These are phyloP conservation scores for Euglossa dilemma DNA, from an alignment of 1,140 invertebrate genomes.

Conservation along the genomic window DNA sequence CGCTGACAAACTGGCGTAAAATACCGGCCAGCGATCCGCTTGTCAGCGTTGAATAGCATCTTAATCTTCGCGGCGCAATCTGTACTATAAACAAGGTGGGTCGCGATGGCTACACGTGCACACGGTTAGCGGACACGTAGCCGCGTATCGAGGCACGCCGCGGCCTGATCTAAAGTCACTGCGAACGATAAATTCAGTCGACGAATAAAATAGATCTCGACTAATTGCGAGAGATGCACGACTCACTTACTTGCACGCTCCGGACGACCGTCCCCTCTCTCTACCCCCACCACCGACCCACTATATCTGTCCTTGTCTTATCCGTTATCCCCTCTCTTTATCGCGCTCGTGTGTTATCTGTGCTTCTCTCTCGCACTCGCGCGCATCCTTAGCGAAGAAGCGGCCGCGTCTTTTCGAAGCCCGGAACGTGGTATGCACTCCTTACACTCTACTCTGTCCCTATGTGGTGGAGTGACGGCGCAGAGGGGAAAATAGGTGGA, in stretches of 20 bases:
- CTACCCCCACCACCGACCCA: not conserved
- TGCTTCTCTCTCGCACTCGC: slow-evolving; percentile 24
- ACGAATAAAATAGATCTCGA: slow-evolving; percentile 81
- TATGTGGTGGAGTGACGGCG: slow-evolving; percentile 21
- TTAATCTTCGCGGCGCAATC: slow-evolving; percentile 75
- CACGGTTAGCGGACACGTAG: slow-evolving; percentile 29
- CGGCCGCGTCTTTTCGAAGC: slow-evolving; percentile 54
- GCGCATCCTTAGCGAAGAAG: slow-evolving; percentile 27
- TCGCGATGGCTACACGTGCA: slow-evolving; percentile 42
- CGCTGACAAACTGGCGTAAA: slow-evolving; percentile 39
- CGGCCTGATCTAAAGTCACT: slow-evolving; percentile 77
- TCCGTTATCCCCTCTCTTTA: slow-evolving; percentile 5
- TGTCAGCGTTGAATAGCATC: slow-evolving; percentile 73
- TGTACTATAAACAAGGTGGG: slow-evolving; percentile 77
- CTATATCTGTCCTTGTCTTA: not conserved
- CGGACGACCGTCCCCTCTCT: not conserved
- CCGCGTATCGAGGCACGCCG: slow-evolving; percentile 54
- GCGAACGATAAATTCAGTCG: slow-evolving; percentile 79
- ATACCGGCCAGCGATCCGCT: slow-evolving; percentile 48
- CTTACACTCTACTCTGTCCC: slow-evolving; percentile 51
- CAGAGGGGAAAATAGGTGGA: slow-evolving; percentile 32
- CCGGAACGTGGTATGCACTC: slow-evolving; percentile 59
- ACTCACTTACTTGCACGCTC: slow-evolving; percentile 75
- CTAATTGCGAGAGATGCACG: slow-evolving; percentile 82
- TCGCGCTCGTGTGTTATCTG: not conserved